These are phyloP conservation scores for Azemiops feae DNA, from an alignment of 2,113 vertebrate species.

Conservation along the genomic window DNA sequence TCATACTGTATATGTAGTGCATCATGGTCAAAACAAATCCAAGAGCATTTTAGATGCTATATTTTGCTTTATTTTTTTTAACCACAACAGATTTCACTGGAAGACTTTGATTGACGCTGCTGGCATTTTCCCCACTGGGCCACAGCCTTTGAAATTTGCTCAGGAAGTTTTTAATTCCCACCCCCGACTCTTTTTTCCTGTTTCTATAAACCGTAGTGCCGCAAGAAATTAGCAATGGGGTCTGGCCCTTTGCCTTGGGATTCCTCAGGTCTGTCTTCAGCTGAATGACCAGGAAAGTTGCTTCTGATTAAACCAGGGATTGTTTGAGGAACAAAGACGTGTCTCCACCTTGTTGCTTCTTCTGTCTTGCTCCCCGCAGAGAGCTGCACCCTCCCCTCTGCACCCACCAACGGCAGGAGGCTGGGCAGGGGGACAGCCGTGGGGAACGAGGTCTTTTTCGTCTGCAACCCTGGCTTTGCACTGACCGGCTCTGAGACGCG, in stretches of 20 bases:
- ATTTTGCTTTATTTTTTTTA: not conserved
- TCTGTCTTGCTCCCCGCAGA: slow-evolving; percentile 52
- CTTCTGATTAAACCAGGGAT: not conserved
- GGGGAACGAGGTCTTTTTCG: slow-evolving; percentile 81
- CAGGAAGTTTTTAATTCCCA: not conserved
- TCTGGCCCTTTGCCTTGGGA: not conserved
- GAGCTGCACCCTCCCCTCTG: slow-evolving; percentile 69
- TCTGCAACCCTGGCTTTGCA: slow-evolving; percentile 74
- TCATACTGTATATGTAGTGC: not conserved
- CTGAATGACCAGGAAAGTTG: not conserved
- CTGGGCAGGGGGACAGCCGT: slow-evolving; percentile 68
- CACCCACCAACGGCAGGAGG: slow-evolving; percentile 72
- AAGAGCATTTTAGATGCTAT: not conserved
- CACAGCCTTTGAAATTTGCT: not conserved
- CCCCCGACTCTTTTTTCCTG: not conserved
- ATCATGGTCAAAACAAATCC: not conserved
- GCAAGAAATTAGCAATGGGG: not conserved
- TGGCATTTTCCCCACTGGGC: not conserved
- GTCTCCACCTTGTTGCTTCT: rapidly evolving
- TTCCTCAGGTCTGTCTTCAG: not conserved
- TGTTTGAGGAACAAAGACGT: not conserved
- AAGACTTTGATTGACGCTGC: not conserved
- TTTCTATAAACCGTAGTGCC: not conserved
- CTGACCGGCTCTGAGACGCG: slow-evolving; percentile 79
- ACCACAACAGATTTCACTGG: not conserved